Base-by-base conservation (phyloP, 2,888 invertebrate species). In the Agriotes lineatus region DNA sequence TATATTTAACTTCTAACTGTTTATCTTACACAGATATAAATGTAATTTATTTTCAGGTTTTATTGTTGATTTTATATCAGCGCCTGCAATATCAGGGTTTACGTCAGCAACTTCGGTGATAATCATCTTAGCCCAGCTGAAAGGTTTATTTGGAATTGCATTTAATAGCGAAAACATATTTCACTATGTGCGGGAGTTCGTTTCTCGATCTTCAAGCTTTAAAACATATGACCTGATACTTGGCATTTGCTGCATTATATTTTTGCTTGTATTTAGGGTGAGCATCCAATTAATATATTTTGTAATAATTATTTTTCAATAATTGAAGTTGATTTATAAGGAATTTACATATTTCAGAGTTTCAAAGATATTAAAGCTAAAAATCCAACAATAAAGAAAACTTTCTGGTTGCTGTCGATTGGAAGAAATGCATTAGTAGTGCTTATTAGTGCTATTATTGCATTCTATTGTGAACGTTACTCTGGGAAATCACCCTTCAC, bases 71-170 rank as follows among this genome's bases (percentile, higher is more conserved):
- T 91, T 95, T 79, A 95, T 96, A 75, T 94, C 95, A 0, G 87
- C 91, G 20, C 91, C 95, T 7, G 93, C 95, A 58, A 93, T 93
- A 14, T 91, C 91, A 73, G 95, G 94, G 1, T 96, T 96, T 82
- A 95, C 95, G 42, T 91, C 94, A 1, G 95, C 93, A 7, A 93
- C 94, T 16, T 92, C 95, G 0, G 82, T 94, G 9, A 93, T 94
- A 76, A 94, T 96, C 75, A 88, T 91, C 39, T 85, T 88, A 33
- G 89, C 92, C 4, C 95, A 96, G 84, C 74, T 93, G 10, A 93
- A 93, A 84, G 91, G 90, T 57, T 85, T 94, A 52, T 84, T 94
- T 22, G 94, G 94, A 6, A 85, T 94, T 30, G 87, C 86, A 75
- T 88, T 91, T 81, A 85, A 89, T 62, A 91, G 91, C 1, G 88